phyloP scores from a whole-genome alignment of 2,888 invertebrate genomes.

The Venusia cambrica region DNA sequence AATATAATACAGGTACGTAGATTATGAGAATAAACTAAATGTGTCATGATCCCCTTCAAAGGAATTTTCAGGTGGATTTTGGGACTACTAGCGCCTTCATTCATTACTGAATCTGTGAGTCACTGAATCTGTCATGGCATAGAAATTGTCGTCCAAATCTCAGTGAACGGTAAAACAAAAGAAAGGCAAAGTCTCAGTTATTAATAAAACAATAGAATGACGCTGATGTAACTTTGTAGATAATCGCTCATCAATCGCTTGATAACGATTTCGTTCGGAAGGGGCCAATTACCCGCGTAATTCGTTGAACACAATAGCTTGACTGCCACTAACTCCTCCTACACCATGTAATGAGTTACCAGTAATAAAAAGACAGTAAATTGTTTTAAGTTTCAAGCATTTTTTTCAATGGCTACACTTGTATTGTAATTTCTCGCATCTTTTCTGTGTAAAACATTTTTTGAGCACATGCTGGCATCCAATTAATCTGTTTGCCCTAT shows the following conservation, averaged over 20 bases:
- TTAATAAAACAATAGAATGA: constrained; percentile 23
- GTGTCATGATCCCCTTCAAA: too few species aligned
- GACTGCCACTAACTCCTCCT: constrained; percentile 6
- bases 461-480: too few species aligned
- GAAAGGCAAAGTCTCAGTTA: constrained; percentile 19
- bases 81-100: neutral
- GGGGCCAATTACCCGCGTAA: constrained; percentile 14
- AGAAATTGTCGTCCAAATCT: too few species aligned
- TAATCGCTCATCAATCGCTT: constrained; percentile 16
- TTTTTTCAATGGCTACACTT: too few species aligned
- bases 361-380: constrained; percentile 6
- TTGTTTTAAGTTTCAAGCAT: too few species aligned
- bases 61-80: too few species aligned
- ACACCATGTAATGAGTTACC: constrained; percentile 14
- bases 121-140: too few species aligned
- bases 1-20: too few species aligned
- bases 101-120: neutral
- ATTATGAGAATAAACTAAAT: too few species aligned
- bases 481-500: too few species aligned
- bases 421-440: too few species aligned
- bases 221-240: constrained; percentile 12
- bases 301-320: constrained; percentile 15
- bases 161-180: constrained; percentile 6
- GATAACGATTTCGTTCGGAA: constrained; percentile 13
- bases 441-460: too few species aligned